Evolutionary conservation across 2,888 invertebrate genomes (phyloP), one percentile per base, ranked within the genome.

Genomic region (Hyppa rectilinea): DNA sequence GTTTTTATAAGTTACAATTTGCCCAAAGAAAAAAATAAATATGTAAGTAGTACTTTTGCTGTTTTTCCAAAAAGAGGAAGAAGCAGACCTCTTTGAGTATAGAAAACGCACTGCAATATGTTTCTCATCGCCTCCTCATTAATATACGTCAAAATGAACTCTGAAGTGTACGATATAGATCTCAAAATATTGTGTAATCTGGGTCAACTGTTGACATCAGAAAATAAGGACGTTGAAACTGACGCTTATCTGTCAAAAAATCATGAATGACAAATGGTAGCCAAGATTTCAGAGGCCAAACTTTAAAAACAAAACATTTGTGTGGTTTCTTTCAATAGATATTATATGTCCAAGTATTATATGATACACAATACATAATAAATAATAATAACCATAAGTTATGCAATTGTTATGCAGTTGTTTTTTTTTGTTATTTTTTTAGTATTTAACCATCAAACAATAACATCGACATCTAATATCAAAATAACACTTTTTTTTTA

Each of bases 121-220:
- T 55, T 49, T 31, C 4, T 55, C 71, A 31, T 55, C 53, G 1
- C 45, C 14, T 38, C 4, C 20, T 52, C 50, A 52, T 47, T 47
- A 38, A 43, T 52, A 34, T 6, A 59, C 23, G 40, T 49, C 47
- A 56, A 56, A 49, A 17, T 9, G 20, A 53, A 52, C 14, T 67
- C 14, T 56, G 4, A 29, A 34, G 6, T 55, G 20, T 45, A 59
- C 43, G 56, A 58, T 52, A 67, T 14, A n/a, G 12, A 56, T 58
- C 56, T 75, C 40, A 76, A 69, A 59, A 53, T 76, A 76, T 52
- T 29, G 12, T n/a, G 40, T 26, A 14, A 73, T 76, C 23, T 53
- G 34, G 38, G 70, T 59, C 58, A 77, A 12, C n/a, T 29, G 38
- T 45, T 45, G 55, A 58, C 49, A 56, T 20, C n/a, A n/a, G n/a